Base-by-base conservation (phyloP, 2,797 vertebrate genomes). In the Poecile montanus region DNA sequence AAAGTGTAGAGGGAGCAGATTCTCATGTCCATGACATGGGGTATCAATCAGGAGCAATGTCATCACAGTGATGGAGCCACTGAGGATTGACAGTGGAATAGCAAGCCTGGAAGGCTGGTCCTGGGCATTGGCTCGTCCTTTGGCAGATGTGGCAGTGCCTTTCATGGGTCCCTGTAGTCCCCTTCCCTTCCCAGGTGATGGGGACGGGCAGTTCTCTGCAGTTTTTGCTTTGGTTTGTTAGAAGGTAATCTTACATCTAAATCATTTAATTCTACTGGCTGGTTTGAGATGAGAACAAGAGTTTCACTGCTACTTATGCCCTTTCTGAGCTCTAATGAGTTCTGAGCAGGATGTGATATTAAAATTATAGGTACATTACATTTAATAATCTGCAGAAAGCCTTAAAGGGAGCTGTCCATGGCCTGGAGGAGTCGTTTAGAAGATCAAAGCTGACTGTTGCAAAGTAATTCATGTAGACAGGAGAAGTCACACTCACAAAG, bases 1-100 rank as follows among this genome's bases (percentile, higher is more conserved):
- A 94, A 94, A 93, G 75, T 78, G 75, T 85, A 85, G 84, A 85
- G 82, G 74, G 92, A 96, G 67, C 88, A 95, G 93, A 96, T 91
- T 89, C 96, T 87, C 70, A 27, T 74, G 91, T 78, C 82, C 90
- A 58, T 90, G 92, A 91, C 87, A 85, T 60, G 90, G 84, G 48
- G 29, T 62, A 93, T 88, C 85, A 91, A 68, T 96, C 93, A 94
- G 92, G 61, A 94, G 32, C 67, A 89, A 89, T 1, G 9, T 72
- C 67, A 57, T 18, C 53, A 65, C 11, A 54, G 72, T 32, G 56
- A 86, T 63, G 57, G 74, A 91, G 60, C 67, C 85, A 44, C 47
- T 51, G 89, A 84, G 91, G 85, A 78, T 22, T 90, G 90, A 61
- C 73, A 68, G 30, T 76, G 65, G 80, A 87, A 81, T 26, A 91